A percentile compares a stretch with the other conserved stretches of the same genome.
These are phyloP conservation scores for Mesocricetus auratus DNA, from an alignment of 2,113 vertebrate species.

Conservation along the genomic window DNA sequence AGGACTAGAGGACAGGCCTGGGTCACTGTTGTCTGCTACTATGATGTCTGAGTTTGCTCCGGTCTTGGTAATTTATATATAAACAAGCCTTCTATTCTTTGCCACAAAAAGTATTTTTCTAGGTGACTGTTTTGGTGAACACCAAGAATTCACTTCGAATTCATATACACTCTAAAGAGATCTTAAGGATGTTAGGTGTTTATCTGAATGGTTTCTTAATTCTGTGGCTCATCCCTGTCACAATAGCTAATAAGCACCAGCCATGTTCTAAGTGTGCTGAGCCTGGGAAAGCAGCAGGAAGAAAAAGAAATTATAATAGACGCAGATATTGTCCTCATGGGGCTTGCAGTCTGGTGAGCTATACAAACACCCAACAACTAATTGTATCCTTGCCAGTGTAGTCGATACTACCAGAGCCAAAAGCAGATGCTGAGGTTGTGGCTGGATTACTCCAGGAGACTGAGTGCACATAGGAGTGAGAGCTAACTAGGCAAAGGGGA, in stretches of 20 bases:
- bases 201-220: neutral
- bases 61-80: constrained; percentile 99
- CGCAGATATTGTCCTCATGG: neutral
- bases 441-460: neutral
- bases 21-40: constrained; percentile 90
- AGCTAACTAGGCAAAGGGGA: neutral
- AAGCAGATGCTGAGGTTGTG: neutral
- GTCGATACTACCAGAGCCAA: neutral
- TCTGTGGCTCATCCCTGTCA: neutral
- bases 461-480: neutral
- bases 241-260: neutral
- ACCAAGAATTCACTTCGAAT: constrained; percentile 99
- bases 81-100: constrained; percentile 99
- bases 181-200: neutral
- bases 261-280: neutral
- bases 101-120: constrained; percentile 98
- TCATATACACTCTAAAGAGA: constrained; percentile 88
- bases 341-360: neutral
- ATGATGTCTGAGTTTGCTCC: constrained; percentile 85
- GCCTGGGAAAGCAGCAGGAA: neutral
- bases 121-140: constrained; percentile 99
- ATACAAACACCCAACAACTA: neutral
- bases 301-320: neutral
- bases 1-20: constrained; percentile 99
- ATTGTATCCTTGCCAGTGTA: neutral